Conservation (phyloP, 2,888 invertebrate genomes). For the Troglohyphantes excavatus region DNA sequence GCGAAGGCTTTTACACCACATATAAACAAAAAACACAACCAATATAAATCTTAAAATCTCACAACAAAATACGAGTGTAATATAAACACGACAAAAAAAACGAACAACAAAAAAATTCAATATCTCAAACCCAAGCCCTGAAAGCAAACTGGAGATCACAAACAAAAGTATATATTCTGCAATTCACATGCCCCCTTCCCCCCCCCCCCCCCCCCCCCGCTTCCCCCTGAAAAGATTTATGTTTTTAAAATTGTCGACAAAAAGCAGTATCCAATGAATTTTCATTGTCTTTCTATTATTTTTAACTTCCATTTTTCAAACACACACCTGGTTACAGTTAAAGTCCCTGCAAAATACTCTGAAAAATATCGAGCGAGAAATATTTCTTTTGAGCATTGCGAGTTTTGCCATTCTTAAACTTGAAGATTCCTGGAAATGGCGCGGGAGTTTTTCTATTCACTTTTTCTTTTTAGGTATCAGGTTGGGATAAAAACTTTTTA, state of each 20-base stretch:
- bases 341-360: not conserved
- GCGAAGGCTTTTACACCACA: too few species aligned
- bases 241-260: not conserved
- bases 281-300: slow-evolving; percentile 8
- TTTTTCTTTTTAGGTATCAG: too few species aligned
- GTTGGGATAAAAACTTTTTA: not conserved
- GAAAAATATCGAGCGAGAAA: not conserved
- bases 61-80: too few species aligned
- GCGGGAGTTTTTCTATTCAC: too few species aligned
- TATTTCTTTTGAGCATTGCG: not conserved
- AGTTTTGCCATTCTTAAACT: too few species aligned
- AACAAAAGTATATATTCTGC: not conserved
- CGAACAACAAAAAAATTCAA: too few species aligned
- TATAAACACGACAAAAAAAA: too few species aligned
- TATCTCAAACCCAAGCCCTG: too few species aligned
- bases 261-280: not conserved
- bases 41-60: too few species aligned
- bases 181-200: not conserved
- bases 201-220: too few species aligned
- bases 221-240: slow-evolving; percentile 15
- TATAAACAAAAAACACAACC: not conserved
- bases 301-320: slow-evolving; percentile 2
- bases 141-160: not conserved
- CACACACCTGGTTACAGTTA: not conserved
- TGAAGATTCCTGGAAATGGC: too few species aligned